Percentiles rank a stretch among this genome's conserved stretches.
These are phyloP conservation scores for Tanypteryx hageni DNA, from an alignment of 2,888 invertebrate species.

Conservation along the genomic window DNA sequence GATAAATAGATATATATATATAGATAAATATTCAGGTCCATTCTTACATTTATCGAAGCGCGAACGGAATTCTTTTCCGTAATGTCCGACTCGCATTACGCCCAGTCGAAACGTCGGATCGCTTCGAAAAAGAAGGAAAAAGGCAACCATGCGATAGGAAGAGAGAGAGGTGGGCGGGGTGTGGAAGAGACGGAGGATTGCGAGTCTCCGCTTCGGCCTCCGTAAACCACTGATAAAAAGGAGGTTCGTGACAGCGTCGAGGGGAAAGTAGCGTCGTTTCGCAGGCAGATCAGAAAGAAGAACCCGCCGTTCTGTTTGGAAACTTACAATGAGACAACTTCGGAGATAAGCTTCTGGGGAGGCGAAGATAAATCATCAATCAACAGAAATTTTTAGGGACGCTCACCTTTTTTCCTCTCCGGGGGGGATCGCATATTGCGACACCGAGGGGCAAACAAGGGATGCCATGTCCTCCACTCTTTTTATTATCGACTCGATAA, in stretches of 20 bases:
- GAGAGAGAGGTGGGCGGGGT: neutral
- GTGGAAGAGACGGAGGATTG: neutral
- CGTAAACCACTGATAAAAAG: conserved; percentile 28
- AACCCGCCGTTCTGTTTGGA: neutral
- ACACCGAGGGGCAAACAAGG: neutral
- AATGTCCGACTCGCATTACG: conserved; percentile 5
- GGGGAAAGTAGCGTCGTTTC: neutral
- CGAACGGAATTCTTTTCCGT: neutral
- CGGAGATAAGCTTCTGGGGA: neutral
- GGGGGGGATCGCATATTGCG: neutral
- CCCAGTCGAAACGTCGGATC: neutral
- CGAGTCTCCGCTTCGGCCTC: neutral
- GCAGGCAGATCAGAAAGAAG: neutral
- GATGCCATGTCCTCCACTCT: neutral
- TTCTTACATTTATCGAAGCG: neutral
- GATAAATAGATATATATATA: no score
- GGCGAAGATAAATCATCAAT: neutral
- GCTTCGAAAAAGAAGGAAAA: neutral
- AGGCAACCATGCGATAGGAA: neutral
- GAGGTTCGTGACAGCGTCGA: conserved; percentile 3
- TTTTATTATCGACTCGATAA: no score
- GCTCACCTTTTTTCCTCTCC: neutral
- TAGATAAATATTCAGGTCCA: no score
- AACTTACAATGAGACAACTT: neutral
- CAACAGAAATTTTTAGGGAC: neutral